These are phyloP conservation scores for Phortica variegata DNA, from an alignment of 1,140 invertebrate genomes.

Conservation along the genomic window DNA sequence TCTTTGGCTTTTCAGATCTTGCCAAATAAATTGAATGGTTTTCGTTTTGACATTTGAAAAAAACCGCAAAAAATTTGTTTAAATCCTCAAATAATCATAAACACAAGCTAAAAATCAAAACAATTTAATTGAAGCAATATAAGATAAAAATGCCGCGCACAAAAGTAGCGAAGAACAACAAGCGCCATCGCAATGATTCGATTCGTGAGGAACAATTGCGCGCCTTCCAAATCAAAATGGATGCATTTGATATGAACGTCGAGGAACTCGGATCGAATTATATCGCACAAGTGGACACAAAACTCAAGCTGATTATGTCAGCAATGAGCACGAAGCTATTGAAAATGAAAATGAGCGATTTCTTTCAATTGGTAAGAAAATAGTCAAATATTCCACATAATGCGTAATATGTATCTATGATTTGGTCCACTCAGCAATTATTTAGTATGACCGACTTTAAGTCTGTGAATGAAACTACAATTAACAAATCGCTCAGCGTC, in stretches of 20 bases:
- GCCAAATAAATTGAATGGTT: too few relatives aligned
- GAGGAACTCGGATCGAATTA: conserved; percentile 27
- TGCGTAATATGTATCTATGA: conserved; percentile 3
- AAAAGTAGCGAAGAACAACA: conserved; percentile 48
- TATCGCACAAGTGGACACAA: conserved; percentile 20
- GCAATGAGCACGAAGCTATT: conserved; percentile 8
- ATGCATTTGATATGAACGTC: conserved; percentile 26
- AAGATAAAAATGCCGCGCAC: conserved; percentile 54
- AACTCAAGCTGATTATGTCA: conserved; percentile 18
- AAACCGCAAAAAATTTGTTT: too few relatives aligned
- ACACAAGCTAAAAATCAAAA: too few relatives aligned
- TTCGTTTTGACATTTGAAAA: too few relatives aligned
- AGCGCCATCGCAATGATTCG: conserved; percentile 46
- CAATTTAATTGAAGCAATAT: too few relatives aligned
- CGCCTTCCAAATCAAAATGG: conserved; percentile 39
- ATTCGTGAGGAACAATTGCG: conserved; percentile 47
- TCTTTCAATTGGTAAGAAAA: conserved; percentile 14
- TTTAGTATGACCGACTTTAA: conserved; percentile 20
- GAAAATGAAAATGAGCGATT: conserved; percentile 29
- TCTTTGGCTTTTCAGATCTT: too few relatives aligned
- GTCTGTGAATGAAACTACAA: conserved; percentile 37
- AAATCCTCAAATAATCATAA: too few relatives aligned
- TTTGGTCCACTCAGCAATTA: too few relatives aligned
- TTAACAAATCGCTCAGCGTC: conserved; percentile 19
- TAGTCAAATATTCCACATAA: not conserved